Conservation (phyloP, 2,113 vertebrate genomes). For the Maylandia zebra region DNA sequence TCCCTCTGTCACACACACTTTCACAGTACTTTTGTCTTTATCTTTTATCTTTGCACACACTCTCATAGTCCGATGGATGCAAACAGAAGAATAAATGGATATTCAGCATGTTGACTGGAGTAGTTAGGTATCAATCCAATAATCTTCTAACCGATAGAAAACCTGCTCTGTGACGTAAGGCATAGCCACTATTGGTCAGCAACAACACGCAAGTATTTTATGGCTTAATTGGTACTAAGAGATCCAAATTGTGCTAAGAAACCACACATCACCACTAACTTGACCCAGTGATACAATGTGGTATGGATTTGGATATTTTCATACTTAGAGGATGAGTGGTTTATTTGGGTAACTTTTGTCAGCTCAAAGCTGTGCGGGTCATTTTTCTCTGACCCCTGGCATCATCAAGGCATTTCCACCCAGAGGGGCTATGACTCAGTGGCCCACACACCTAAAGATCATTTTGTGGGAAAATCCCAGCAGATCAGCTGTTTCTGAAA, state of each 20-base stretch:
- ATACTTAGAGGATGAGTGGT: neutral
- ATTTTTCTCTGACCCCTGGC: neutral
- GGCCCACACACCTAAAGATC: neutral
- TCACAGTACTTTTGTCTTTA: neutral
- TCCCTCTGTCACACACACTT: neutral
- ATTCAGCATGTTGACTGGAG: neutral
- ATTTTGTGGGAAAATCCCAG: neutral
- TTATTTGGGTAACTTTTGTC: neutral
- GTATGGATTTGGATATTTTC: neutral
- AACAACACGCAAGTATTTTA: neutral
- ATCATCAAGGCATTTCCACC: neutral
- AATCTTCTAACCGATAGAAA: neutral
- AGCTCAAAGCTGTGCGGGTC: neutral
- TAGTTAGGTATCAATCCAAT: neutral
- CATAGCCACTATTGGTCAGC: neutral
- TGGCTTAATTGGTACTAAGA: neutral
- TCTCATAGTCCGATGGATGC: neutral
- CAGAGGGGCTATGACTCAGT: neutral
- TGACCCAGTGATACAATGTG: neutral
- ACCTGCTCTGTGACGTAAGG: neutral
- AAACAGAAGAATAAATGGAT: neutral
- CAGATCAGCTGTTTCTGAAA: neutral
- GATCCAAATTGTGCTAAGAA: neutral
- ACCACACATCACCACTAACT: neutral
- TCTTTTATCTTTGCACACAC: neutral